Base-by-base conservation (phyloP, 2,113 vertebrate species). In the Prinia subflava region DNA sequence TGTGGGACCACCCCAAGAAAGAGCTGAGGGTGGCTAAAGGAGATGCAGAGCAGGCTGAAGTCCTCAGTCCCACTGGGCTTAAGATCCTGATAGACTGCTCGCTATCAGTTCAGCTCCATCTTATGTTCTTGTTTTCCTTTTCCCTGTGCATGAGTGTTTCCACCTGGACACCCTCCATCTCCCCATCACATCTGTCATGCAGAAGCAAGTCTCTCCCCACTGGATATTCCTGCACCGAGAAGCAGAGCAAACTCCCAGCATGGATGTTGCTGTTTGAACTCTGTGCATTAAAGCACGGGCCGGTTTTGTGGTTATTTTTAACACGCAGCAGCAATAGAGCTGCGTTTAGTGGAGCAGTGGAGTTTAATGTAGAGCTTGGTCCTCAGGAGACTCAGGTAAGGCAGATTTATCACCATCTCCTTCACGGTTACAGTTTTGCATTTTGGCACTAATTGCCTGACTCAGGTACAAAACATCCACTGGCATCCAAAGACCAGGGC, bases 251-350 rank as follows among this genome's bases (percentile, higher is more conserved):
- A 41, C 35, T 60, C 37, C 77, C 77, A 56, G 52, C 41, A 41
- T 4, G 52, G 83, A 68, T 56, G 52, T 10, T 93, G 83, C 55
- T 83, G 31, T 64, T 74, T 94, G 87, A 94, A 76, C 56, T 11
- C 53, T 60, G 77, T 59, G 57, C 62, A 57, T 15, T 71, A 68
- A 71, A 92, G 69, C 62, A 60, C 0, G 3, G 83, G 30, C 49
- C 89, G 44, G 46, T 64, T 92, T 53, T 67, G 42, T 35, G 68
- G 50, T 49, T 91, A 67, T 84, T 87, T 94, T 87, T 82, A 84
- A 78, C 1, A 1, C 9, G 10, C 13, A 92, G 89, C 42, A 71
- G 57, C 85, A 81, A 49, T 7, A 77, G 64, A 78, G 39, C 35
- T 55, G 79, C 4, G 10, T 86, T 93, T 68, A 81, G 52, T n/a